Base-by-base conservation (phyloP, 2,113 vertebrate genomes). In the Corythornis cristatus region DNA sequence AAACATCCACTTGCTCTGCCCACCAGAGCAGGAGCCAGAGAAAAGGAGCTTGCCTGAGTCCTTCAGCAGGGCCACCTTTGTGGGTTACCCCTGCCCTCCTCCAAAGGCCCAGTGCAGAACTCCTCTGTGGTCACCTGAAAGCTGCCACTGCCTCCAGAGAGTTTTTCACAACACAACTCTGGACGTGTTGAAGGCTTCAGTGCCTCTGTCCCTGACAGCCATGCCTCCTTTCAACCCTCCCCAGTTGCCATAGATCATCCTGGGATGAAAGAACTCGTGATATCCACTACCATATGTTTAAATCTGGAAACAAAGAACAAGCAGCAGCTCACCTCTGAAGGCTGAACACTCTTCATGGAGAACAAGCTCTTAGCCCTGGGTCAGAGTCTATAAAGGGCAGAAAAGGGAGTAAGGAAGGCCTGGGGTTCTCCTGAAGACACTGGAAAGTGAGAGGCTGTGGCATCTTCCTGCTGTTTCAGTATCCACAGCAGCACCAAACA, bases 1-100 rank as follows among this genome's bases (percentile, higher is more conserved):
- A 88, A 88, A 78, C 91, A 91, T 91, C 80, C 91, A 70, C 56
- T 70, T 83, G 80, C 66, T 80, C 73, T 89, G 88, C 91, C 88
- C 85, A 86, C 62, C 57, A 19, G 15, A 53, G 81, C 66, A 71
- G 85, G 84, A 93, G 83, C 66, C 81, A 83, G 56, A 83, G 71
- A 78, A 79, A 75, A 86, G 70, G 5, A 45, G 76, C 22, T 31
- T 71, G 74, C 25, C 78, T 62, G 61, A 37, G 51, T 64, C 31
- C 61, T 85, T 23, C 53, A 65, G 48, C 31, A 88, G 65, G 70
- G 60, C 90, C 75, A 64, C 0, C 2, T 48, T 48, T 64, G 65
- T 50, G 60, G 65, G 50, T 78, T 64, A 74, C 67, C 73, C 80
- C 88, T 89, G 85, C 46, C 81, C 73, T 79, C 15, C 1, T 51